phyloP scores from a whole-genome alignment of 2,797 vertebrate species.

The Enteromius afrohamiltoni region DNA sequence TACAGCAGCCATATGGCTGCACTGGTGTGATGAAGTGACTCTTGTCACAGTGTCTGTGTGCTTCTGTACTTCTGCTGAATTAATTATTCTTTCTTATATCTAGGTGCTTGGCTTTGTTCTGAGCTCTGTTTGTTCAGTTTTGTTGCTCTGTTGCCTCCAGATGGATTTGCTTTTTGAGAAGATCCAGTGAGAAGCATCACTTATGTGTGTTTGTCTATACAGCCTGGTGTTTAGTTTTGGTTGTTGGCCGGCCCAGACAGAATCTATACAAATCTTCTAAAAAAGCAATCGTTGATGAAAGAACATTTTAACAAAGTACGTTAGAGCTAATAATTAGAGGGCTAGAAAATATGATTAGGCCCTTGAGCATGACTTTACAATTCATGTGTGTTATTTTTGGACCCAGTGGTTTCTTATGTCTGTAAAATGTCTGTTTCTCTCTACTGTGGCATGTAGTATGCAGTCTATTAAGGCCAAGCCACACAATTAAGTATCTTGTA shows the following conservation, averaged over 20 bases:
- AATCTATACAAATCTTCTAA: not conserved
- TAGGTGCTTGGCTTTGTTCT: not conserved
- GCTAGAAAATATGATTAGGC: not conserved
- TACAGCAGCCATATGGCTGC: conserved; percentile 37
- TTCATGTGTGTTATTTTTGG: conserved; percentile 2
- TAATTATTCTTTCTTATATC: not conserved
- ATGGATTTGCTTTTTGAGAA: conserved; percentile 1
- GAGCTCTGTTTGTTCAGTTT: not conserved
- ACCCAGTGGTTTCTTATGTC: conserved; percentile 24
- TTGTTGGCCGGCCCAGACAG: not conserved
- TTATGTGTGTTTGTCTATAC: not conserved
- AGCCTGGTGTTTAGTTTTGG: not conserved
- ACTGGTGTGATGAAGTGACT: conserved; percentile 2
- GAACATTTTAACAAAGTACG: not conserved
- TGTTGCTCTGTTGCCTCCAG: not conserved
- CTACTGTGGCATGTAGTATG: conserved; percentile 14
- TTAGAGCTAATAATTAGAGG: not conserved
- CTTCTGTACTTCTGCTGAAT: not conserved
- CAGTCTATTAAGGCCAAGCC: conserved; percentile 36
- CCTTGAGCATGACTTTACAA: conserved; percentile 15
- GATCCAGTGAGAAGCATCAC: not conserved
- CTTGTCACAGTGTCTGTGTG: conserved; percentile 5
- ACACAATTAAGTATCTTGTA: conserved; percentile 41
- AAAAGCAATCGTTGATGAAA: not conserved
- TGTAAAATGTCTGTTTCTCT: conserved; percentile 27